These are phyloP conservation scores for Flexamia atlantica DNA, from an alignment of 2,888 invertebrate species.

Conservation along the genomic window DNA sequence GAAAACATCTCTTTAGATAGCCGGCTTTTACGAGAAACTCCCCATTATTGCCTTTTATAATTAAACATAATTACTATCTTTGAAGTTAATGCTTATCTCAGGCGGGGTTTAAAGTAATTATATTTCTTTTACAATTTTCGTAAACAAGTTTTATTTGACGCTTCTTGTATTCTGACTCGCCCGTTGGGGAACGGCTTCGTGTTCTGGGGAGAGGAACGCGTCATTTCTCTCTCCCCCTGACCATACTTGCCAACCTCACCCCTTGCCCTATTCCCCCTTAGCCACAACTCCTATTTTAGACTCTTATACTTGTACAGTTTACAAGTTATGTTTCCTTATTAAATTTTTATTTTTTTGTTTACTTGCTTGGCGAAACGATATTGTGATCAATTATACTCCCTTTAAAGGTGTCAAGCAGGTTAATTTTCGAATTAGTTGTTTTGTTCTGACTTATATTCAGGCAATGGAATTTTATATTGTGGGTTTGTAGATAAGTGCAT, in stretches of 20 bases:
- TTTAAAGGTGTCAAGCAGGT: not conserved
- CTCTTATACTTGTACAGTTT: conserved; percentile 46
- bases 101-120: conserved; percentile 46
- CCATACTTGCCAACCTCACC: not conserved
- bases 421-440: no score
- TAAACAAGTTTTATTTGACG: conserved; percentile 59
- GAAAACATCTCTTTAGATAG: conserved; percentile 47
- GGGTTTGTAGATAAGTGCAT: no score
- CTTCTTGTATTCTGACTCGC: conserved; percentile 49
- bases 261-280: no score
- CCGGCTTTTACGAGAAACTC: conserved; percentile 29
- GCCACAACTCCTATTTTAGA: conserved; percentile 23
- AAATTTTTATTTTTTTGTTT: conserved; percentile 29
- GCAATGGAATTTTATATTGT: no score
- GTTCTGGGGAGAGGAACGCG: conserved; percentile 1
- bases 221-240: conserved; percentile 32
- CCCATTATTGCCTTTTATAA: conserved; percentile 56
- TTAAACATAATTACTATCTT: conserved; percentile 51
- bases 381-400: not conserved
- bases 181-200: no score
- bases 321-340: conserved; percentile 49
- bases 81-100: conserved; percentile 55
- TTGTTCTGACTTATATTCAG: no score
- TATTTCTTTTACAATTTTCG: conserved; percentile 57
- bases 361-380: not conserved